Evolutionary conservation across 2,797 vertebrate species (phyloP), one percentile per base, ranked within the genome.

Genomic region (Fistularia commersonii): DNA sequence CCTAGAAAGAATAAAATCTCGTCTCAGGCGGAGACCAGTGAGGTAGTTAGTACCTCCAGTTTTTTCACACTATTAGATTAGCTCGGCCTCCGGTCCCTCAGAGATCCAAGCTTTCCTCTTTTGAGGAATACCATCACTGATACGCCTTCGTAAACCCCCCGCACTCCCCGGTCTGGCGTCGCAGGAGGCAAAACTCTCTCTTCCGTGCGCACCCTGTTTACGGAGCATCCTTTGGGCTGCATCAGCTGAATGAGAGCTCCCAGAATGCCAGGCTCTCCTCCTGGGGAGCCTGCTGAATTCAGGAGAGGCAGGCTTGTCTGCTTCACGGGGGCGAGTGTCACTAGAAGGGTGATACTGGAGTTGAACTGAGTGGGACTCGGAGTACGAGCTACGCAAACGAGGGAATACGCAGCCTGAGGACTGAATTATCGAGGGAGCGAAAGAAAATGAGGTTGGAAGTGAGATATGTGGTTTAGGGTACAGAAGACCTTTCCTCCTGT

Each of bases 61-160:
- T 1, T 23, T 11, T 40, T 32, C 10, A 32, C 36, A 15, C 6
- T 0, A 1, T 72, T 40, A 63, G 13, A 66, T 54, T 40, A 71
- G 52, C 33, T 81, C 74, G 14, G 32, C 71, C 34, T 83, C 69
- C 15, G 64, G 55, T 40, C 54, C 77, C 37, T 90, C 88, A 8
- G 58, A 72, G 42, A 86, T 83, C 92, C 92, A 93, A 8, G 92
- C 92, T 48, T 63, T 90, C 58, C 88, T 90, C 62, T 90, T 92
- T 32, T 89, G 62, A 1, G 88, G 90, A 43, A 86, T 40, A 11
- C 83, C 77, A 1, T 80, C 71, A 34, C 33, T 58, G 6, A 61
- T 32, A 6, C 15, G 23, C 1, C 62, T 39, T 43, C 74, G 76
- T 2, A 63, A 49, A 36, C 80, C 82, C 14, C 90, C 89, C 50